Evolutionary conservation across 2,797 vertebrate species (phyloP).

Genomic region (Okamejei kenojei): DNA sequence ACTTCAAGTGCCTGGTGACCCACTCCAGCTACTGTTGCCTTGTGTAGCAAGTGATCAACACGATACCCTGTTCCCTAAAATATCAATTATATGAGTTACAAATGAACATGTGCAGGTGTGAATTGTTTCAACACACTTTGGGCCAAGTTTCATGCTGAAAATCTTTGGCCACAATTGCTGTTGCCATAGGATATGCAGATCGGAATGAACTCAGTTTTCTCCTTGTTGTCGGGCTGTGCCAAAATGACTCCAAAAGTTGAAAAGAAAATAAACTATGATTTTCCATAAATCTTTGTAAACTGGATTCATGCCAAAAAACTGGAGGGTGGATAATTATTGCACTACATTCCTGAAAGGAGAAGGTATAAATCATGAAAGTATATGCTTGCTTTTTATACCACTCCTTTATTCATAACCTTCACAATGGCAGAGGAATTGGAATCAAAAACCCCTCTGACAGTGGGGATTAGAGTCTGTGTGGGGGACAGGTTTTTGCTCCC

Average conservation of each 20-base stretch:
- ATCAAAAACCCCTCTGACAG: neutral
- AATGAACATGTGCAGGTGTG: too few species aligned
- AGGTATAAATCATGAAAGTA: neutral
- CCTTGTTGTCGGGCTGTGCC: neutral
- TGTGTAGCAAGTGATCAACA: neutral
- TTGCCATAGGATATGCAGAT: constrained; percentile 19
- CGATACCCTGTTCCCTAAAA: too few species aligned
- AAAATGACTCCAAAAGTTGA: neutral
- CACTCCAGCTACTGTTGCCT: neutral
- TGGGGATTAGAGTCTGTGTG: neutral
- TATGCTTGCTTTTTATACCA: neutral
- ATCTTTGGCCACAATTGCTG: neutral
- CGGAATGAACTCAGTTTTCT: constrained; percentile 6
- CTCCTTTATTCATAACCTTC: neutral
- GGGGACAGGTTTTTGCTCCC: neutral
- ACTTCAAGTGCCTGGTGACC: too few species aligned
- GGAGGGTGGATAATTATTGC: neutral
- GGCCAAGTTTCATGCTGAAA: too few species aligned
- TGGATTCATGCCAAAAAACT: neutral
- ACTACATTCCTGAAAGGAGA: neutral
- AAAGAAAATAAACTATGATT: neutral
- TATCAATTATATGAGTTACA: too few species aligned
- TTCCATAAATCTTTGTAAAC: constrained; percentile 28
- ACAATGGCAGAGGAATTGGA: neutral
- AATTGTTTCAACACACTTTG: too few species aligned